Conservation (phyloP, 53 echinoderm and acorn worm genomes). For the Luidia sarsii region DNA sequence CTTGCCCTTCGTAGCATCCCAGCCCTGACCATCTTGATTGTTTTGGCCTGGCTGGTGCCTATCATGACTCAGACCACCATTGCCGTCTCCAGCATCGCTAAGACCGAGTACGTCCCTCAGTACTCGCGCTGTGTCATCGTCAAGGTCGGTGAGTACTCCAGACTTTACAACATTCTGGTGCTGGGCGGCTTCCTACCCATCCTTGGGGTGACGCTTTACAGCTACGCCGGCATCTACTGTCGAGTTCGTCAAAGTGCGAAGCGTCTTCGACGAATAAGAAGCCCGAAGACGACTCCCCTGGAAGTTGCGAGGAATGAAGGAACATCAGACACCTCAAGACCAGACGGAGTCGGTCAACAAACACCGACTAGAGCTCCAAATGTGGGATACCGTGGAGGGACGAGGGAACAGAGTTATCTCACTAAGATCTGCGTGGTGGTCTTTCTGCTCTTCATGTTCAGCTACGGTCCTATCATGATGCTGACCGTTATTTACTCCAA, state of each 20-base stretch:
- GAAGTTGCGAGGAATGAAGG: background rate
- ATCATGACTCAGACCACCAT: conserved; percentile 1
- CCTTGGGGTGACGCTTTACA: conserved; percentile 33
- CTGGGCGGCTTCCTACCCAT: conserved; percentile 47
- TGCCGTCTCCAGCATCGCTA: conserved; percentile 16
- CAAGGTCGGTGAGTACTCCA: conserved; percentile 15
- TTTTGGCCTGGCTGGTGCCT: conserved; percentile 33
- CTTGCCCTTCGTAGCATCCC: conserved; percentile 23
- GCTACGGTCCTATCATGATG: conserved; percentile 60
- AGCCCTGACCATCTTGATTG: conserved; percentile 10
- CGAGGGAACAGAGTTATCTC: conserved; percentile 21
- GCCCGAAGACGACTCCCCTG: background rate
- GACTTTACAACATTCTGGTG: conserved; percentile 41
- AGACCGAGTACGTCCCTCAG: conserved; percentile 15
- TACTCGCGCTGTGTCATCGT: conserved; percentile 58
- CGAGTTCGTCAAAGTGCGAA: conserved; percentile 40
- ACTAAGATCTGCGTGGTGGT: conserved; percentile 67
- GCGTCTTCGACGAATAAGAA: conserved; percentile 13
- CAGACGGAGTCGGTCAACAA: too few relatives aligned
- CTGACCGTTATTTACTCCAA: conserved; percentile 32
- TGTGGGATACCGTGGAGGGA: background rate
- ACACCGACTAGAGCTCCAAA: background rate
- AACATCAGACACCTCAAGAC: too few relatives aligned
- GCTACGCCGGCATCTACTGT: conserved; percentile 52
- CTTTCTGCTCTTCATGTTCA: conserved; percentile 45